Evolutionary conservation across 2,888 invertebrate species (phyloP).

Genomic region (Desoria tigrina): DNA sequence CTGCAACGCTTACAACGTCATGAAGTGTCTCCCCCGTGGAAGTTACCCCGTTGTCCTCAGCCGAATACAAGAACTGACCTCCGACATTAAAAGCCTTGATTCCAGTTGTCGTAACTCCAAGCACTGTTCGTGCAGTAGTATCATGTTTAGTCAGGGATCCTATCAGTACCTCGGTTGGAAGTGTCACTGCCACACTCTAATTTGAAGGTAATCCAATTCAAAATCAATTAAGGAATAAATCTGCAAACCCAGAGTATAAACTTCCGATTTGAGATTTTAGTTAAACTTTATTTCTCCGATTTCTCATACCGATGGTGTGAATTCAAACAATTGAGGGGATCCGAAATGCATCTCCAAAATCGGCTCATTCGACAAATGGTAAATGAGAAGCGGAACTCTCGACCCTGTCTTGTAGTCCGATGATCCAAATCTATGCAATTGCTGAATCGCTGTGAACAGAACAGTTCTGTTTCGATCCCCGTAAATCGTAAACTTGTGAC

Average conservation of each 20-base stretch:
- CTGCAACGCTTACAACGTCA: conserved; percentile 24
- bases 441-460: conserved; percentile 35
- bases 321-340: conserved; percentile 36
- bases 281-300: too few relatives aligned
- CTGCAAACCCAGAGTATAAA: too few relatives aligned
- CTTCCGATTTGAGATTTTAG: too few relatives aligned
- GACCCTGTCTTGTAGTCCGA: conserved; percentile 36
- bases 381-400: conserved; percentile 30
- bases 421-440: conserved; percentile 30
- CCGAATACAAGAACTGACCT: conserved; percentile 29
- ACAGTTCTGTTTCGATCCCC: conserved; percentile 29
- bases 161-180: conserved; percentile 38
- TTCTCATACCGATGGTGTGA: conserved; percentile 38
- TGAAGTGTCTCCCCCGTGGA: conserved; percentile 39
- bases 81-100: conserved; percentile 30
- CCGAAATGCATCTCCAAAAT: conserved; percentile 40
- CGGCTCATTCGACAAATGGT: conserved; percentile 28
- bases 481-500: conserved; percentile 36
- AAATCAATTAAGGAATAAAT: neutral
- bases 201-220: neutral
- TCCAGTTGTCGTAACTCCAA: conserved; percentile 32
- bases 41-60: conserved; percentile 33
- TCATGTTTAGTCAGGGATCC: conserved; percentile 42
- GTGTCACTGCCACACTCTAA: conserved; percentile 38
- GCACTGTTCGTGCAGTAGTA: conserved; percentile 21